Evolutionary conservation across 1,140 invertebrate genomes (phyloP).

Genomic region (Panulirus ornatus): DNA sequence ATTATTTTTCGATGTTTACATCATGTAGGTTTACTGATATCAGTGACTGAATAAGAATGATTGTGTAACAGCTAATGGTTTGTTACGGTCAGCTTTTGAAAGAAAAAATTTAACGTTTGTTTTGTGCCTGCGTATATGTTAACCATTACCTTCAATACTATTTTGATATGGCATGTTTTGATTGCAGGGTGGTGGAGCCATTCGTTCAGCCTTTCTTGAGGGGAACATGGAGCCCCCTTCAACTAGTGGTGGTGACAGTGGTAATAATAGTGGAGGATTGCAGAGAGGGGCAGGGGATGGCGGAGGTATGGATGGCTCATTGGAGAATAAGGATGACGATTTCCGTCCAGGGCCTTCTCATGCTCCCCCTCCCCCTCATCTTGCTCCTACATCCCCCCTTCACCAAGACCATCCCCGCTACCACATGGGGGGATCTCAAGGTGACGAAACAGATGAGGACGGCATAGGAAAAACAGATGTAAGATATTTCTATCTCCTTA

Average conservation of each 20-base stretch:
- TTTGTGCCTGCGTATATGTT: too few relatives aligned
- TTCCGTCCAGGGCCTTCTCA: conserved; percentile 61
- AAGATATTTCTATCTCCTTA: conserved; percentile 41
- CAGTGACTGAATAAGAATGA: too few relatives aligned
- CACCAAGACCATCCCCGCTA: conserved; percentile 43
- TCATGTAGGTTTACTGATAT: too few relatives aligned
- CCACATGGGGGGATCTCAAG: conserved; percentile 47
- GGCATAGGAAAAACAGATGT: conserved; percentile 45
- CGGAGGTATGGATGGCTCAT: conserved; percentile 15
- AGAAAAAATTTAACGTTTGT: too few relatives aligned
- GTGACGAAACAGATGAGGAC: conserved; percentile 63
- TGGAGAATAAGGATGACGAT: conserved; percentile 14
- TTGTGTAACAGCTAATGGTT: too few relatives aligned
- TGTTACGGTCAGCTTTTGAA: too few relatives aligned
- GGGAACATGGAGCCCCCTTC: conserved; percentile 45
- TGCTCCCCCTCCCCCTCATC: conserved; percentile 67
- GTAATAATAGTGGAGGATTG: conserved; percentile 11
- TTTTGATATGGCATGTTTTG: conserved; percentile 30
- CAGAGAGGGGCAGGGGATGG: conserved; percentile 20
- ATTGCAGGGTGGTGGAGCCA: conserved; percentile 44
- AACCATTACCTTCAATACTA: background rate
- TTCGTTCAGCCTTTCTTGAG: conserved; percentile 33
- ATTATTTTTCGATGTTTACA: too few relatives aligned
- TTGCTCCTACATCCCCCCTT: conserved; percentile 59
- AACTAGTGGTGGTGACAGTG: conserved; percentile 44